These are phyloP conservation scores for Mobula hypostoma DNA, from an alignment of 2,113 vertebrate species.

Conservation along the genomic window DNA sequence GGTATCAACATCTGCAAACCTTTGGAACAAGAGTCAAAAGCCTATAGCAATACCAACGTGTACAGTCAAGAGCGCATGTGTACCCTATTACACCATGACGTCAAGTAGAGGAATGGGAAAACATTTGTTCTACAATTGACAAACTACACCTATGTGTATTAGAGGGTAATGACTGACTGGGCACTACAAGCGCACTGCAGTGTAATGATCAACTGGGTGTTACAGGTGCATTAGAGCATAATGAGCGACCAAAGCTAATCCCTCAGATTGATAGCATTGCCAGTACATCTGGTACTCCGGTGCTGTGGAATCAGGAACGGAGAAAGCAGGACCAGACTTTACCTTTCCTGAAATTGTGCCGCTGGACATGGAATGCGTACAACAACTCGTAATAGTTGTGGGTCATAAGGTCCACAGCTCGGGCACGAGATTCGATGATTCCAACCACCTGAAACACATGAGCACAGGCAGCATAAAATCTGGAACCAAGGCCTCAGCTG, in stretches of 20 bases:
- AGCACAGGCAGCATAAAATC: background rate
- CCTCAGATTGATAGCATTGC: background rate
- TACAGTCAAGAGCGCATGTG: no score
- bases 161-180: background rate
- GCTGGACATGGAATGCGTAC: slow-evolving; percentile 88
- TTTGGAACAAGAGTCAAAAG: no score
- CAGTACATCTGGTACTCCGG: background rate
- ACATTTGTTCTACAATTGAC: background rate
- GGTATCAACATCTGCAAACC: no score
- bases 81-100: no score
- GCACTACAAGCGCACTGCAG: no score
- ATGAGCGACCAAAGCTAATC: no score
- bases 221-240: background rate
- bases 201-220: background rate
- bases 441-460: slow-evolving; percentile 68
- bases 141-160: background rate
- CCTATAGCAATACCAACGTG: background rate
- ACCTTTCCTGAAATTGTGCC: slow-evolving; percentile 97
- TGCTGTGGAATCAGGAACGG: background rate
- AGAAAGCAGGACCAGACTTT: background rate
- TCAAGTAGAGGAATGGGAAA: background rate
- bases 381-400: slow-evolving; percentile 95
- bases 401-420: slow-evolving; percentile 82
- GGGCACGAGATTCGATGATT: slow-evolving; percentile 85
- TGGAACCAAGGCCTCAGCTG: no score